These are phyloP conservation scores for Anneissia japonica DNA, from an alignment of 35 echinoderm and acorn worm species.

Conservation along the genomic window DNA sequence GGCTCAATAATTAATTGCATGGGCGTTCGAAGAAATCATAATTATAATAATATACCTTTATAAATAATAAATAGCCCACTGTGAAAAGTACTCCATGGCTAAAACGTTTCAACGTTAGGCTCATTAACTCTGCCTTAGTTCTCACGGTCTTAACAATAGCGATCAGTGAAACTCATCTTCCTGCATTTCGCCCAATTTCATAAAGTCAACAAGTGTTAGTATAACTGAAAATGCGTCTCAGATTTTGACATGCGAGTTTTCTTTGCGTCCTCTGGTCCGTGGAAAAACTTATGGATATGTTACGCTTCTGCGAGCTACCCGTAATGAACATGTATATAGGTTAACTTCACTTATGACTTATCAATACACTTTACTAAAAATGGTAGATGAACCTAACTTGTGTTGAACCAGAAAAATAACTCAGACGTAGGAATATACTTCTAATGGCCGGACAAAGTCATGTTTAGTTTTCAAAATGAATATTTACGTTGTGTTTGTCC, in stretches of 20 bases:
- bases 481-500: neutral
- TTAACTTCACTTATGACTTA: neutral
- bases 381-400: neutral
- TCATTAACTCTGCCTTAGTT: neutral
- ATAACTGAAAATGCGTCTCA: neutral
- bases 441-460: neutral
- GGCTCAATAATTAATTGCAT: neutral
- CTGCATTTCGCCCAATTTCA: neutral
- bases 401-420: neutral
- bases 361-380: neutral
- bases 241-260: neutral
- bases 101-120: neutral
- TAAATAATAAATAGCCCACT: neutral
- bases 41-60: neutral
- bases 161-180: neutral
- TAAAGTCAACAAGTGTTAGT: neutral
- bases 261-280: neutral
- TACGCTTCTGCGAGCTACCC: neutral
- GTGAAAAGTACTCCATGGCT: neutral
- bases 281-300: neutral
- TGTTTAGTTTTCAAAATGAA: neutral
- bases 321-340: neutral
- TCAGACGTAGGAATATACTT: neutral
- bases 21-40: neutral
- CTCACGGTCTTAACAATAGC: neutral